Base-by-base conservation (phyloP, 2,888 invertebrate species). In the Agonopterix arenella region DNA sequence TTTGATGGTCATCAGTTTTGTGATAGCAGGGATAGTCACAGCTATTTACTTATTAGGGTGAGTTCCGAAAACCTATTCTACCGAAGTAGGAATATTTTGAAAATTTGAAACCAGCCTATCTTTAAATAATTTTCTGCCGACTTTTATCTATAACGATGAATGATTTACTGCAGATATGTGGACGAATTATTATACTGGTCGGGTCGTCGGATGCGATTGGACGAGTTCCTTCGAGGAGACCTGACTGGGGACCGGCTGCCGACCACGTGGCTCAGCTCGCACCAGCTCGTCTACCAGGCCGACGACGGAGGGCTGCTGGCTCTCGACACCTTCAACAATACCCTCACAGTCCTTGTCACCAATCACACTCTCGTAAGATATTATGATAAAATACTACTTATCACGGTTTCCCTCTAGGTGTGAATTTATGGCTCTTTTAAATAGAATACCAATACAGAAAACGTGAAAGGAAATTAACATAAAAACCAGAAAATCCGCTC, bases 131-230 rank as follows among this genome's bases (percentile, higher is more conserved):
- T 13, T 11, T 42, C 8, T 11, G 2, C 11, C 13, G 11, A 4
- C 8, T 42, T 42, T n/a, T 42, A 7, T 3, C 11, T 8, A n/a
- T n/a, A 42, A 28, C 28, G 28, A 28, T 28, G 5, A 28, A 28
- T 44, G 8, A 28, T 9, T 45, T 45, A 11, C 36, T 44, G 2
- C 74, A 93, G 93, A 72, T 96, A 96, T 90, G 96, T 96, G 78
- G 96, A 96, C 91, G 96, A 96, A 86, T 90, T 96, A 65, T 90
- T 96, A 58, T 96, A 96, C 84, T 96, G 96, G 96, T 95, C 95
- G 69, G 96, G 96, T 54, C 93, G 94, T 62, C 93, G 96, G 60
- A 95, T 96, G 93, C 93, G 95, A 57, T 90, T 96, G 65, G 95
- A 95, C 89, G 95, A 96, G 89, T 95, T 95, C 80, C 90, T 96